Conservation (phyloP, 2,113 vertebrate species). For the Coregonus clupeaformis region DNA sequence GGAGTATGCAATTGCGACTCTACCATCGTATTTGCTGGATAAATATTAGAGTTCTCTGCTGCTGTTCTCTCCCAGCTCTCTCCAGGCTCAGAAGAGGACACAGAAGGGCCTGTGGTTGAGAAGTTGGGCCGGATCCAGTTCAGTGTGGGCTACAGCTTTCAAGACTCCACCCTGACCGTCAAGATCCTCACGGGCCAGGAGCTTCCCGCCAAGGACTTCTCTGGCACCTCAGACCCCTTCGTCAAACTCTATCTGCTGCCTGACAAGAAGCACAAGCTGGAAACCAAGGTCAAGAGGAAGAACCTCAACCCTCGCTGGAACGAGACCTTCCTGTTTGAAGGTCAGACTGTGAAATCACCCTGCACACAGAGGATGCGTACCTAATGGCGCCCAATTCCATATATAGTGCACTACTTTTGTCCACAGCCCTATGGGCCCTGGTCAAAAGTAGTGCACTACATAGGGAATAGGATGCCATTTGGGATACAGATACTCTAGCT, state of each 20-base stretch:
- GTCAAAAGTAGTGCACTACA: too few species aligned
- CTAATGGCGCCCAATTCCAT: too few species aligned
- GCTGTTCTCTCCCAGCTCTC: slow-evolving; percentile 77
- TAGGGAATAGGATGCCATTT: too few species aligned
- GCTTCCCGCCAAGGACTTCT: slow-evolving; percentile 97
- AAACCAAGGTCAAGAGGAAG: slow-evolving; percentile 99
- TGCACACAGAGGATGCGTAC: too few species aligned
- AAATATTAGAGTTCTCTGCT: too few species aligned
- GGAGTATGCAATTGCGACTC: background rate
- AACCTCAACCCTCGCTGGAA: slow-evolving; percentile 99
- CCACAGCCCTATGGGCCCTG: too few species aligned
- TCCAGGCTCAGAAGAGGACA: slow-evolving; percentile 93
- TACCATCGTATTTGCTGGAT: too few species aligned
- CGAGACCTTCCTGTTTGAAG: slow-evolving; percentile 98
- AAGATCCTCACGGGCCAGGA: slow-evolving; percentile 93
- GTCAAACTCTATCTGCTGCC: slow-evolving; percentile 99
- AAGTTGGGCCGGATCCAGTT: slow-evolving; percentile 98
- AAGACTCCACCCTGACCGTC: slow-evolving; percentile 96
- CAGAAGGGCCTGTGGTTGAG: slow-evolving; percentile 87
- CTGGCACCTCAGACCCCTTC: slow-evolving; percentile 95
- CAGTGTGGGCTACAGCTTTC: slow-evolving; percentile 98
- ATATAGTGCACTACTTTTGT: too few species aligned
- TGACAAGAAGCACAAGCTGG: slow-evolving; percentile 98
- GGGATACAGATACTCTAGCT: too few species aligned
- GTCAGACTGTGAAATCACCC: slow-evolving; percentile 53